Evolutionary conservation across 2,113 vertebrate species (phyloP), one percentile per base, ranked within the genome.

Genomic region (Pomatostomus ruficeps): DNA sequence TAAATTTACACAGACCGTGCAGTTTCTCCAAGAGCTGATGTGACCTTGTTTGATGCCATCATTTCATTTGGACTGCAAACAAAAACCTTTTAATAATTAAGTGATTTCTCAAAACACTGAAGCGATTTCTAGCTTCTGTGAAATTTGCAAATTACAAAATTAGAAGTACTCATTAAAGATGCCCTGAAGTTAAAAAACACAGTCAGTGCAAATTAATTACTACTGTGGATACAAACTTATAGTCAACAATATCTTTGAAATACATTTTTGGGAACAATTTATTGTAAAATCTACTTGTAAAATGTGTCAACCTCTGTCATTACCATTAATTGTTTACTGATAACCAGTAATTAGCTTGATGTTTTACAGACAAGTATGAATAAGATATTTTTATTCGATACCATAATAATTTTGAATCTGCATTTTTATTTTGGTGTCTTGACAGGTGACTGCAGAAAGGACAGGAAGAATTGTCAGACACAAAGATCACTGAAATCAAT

Each of bases 41-140:
- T 48, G 55, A 95, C 95, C 78, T 85, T 83, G 59, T 63, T 88
- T 83, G 67, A 62, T 85, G 67, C 12, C 40, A 71, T 61, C 9
- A 62, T 65, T 79, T 88, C n/a, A 67, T 40, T 80, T 90, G 40
- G 48, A 89, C 77, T 72, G 83, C 48, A 93, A 94, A 92, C 66
- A 85, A 87, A 85, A 84, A 61, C 57, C 72, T 85, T 42, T 59
- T 52, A 89, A 95, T 85, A 62, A 83, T 93, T 83, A 89, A 89
- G 43, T 66, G 51, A 74, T 89, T 71, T 86, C 72, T 90, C 55
- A 77, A 74, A 77, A 91, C 70, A 28, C 51, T 88, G 59, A 85
- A 94, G 59, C 33, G 71, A 85, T 74, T 88, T 88, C 78, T 88
- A 74, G 54, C 40, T 85, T 90, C 78, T 90, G 26, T 76, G 46